Conservation (phyloP, 2,797 vertebrate genomes). For the Harpagifer antarcticus region DNA sequence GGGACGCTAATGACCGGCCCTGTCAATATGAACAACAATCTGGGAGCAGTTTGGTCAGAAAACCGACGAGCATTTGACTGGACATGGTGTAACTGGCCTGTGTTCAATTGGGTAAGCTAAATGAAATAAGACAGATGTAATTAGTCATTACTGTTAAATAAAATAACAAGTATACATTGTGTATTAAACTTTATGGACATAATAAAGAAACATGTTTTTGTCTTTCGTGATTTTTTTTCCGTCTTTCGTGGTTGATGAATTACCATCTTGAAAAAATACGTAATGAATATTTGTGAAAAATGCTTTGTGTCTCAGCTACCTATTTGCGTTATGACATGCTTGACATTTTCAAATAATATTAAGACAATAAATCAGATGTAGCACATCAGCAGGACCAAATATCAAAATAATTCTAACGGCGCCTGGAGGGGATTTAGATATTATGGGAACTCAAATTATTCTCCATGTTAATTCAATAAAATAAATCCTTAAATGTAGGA, state of each 20-base stretch:
- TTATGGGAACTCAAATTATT: constrained; percentile 42
- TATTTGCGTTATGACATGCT: constrained; percentile 61
- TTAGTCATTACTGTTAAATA: background rate
- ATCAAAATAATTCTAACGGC: constrained; percentile 45
- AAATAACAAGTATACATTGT: too few relatives aligned
- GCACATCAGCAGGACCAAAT: constrained; percentile 34
- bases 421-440: constrained; percentile 37
- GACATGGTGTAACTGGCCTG: background rate
- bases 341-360: constrained; percentile 77
- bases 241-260: constrained; percentile 37
- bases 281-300: constrained; percentile 59
- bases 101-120: background rate
- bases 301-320: constrained; percentile 46
- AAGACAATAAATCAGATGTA: constrained; percentile 71
- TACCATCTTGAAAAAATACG: constrained; percentile 39
- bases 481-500: constrained; percentile 42
- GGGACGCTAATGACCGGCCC: constrained; percentile 71
- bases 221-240: background rate
- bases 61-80: constrained; percentile 23
- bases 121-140: background rate
- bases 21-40: constrained; percentile 53
- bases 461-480: constrained; percentile 54
- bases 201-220: background rate
- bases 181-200: background rate
- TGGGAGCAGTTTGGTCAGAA: constrained; percentile 49